Evolutionary conservation across 2,113 vertebrate species (phyloP).

Genomic region (Danionella cerebrum): DNA sequence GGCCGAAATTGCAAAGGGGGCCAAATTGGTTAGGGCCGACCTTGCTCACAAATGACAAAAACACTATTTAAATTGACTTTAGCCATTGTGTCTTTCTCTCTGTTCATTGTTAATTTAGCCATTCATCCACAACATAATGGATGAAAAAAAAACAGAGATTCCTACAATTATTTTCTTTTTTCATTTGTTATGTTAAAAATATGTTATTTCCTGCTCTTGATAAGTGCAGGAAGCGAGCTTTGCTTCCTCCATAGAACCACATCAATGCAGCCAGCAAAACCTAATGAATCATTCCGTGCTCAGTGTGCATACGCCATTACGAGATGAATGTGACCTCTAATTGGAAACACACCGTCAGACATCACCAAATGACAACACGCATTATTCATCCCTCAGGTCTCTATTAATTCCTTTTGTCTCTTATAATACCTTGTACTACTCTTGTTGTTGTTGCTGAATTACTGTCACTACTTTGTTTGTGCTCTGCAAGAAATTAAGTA

Average conservation of each 20-base stretch:
- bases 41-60: too few species aligned
- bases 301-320: conserved; percentile 39
- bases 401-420: neutral
- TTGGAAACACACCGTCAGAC: conserved; percentile 51
- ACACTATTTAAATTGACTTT: too few species aligned
- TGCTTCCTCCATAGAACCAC: neutral
- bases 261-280: neutral
- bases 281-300: neutral
- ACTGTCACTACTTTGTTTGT: conserved; percentile 9
- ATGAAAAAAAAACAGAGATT: neutral
- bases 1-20: too few species aligned
- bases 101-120: too few species aligned
- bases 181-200: neutral
- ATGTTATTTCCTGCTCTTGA: neutral
- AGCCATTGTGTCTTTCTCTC: too few species aligned
- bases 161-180: neutral
- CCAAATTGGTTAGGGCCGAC: too few species aligned
- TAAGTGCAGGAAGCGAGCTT: neutral
- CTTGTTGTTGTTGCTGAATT: neutral
- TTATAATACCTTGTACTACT: neutral
- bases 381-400: neutral
- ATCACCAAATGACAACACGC: conserved; percentile 25
- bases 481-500: neutral
- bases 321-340: conserved; percentile 56
- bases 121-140: neutral